These are phyloP conservation scores for Endotricha flammealis DNA, from an alignment of 2,888 invertebrate genomes.

Conservation along the genomic window DNA sequence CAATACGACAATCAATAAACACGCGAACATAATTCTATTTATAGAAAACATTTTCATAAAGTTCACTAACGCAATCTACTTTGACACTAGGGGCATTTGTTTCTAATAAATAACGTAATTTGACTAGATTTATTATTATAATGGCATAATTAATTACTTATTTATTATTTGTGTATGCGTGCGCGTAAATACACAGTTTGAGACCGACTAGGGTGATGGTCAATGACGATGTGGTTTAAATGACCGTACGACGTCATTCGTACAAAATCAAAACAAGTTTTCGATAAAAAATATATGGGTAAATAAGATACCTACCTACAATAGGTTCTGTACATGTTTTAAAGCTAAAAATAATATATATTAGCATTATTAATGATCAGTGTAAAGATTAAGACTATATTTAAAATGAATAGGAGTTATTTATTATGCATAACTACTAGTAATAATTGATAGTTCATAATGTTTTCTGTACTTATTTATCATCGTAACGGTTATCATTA, in stretches of 20 bases:
- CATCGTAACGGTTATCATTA: too few relatives aligned
- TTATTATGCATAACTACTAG: too few relatives aligned
- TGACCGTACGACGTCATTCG: conserved; percentile 35
- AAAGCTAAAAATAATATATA: too few relatives aligned
- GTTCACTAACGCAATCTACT: conserved; percentile 1
- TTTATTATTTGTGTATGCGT: conserved; percentile 13
- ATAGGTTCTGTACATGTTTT: not conserved
- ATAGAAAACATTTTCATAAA: conserved; percentile 13
- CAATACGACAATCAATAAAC: conserved; percentile 28
- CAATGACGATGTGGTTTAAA: conserved; percentile 29
- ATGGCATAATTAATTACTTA: conserved; percentile 6
- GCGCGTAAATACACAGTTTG: conserved; percentile 24
- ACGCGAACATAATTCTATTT: conserved; percentile 24
- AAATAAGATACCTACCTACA: not conserved
- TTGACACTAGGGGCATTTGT: not conserved
- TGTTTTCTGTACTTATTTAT: too few relatives aligned
- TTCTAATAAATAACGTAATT: conserved; percentile 4
- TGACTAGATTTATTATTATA: conserved; percentile 12
- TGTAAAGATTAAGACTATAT: too few relatives aligned
- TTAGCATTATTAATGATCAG: too few relatives aligned
- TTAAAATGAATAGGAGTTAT: too few relatives aligned
- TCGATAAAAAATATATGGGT: conserved; percentile 24
- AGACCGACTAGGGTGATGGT: conserved; percentile 36
- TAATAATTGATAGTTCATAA: too few relatives aligned
- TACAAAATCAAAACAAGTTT: conserved; percentile 47